Evolutionary conservation across 2,113 vertebrate species (phyloP).

Genomic region (Conger conger): DNA sequence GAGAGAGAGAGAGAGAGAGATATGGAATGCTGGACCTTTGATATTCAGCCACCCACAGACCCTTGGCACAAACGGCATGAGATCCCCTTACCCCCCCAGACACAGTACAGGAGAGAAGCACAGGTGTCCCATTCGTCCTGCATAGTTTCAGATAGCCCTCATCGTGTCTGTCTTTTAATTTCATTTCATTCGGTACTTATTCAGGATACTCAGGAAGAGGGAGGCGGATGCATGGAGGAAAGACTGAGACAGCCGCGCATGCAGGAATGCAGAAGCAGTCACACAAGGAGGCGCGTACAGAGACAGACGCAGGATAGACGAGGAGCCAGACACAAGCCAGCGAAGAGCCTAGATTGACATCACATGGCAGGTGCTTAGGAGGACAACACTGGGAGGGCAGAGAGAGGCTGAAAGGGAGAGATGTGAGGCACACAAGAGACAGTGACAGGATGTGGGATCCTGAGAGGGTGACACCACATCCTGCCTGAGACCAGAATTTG

Average conservation of each 20-base stretch:
- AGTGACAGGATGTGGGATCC: background rate
- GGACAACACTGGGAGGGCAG: background rate
- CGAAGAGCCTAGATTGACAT: background rate
- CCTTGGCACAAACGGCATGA: conserved; percentile 15
- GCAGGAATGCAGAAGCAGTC: background rate
- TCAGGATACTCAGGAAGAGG: background rate
- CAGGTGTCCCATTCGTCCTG: conserved; percentile 14
- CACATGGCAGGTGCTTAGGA: background rate
- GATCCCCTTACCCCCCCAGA: conserved; percentile 5
- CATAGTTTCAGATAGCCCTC: conserved; percentile 28
- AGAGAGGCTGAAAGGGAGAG: background rate
- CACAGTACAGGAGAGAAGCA: background rate
- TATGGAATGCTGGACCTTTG: conserved; percentile 22
- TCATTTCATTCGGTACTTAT: background rate
- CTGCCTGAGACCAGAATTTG: background rate
- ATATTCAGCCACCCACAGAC: conserved; percentile 14
- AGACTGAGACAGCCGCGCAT: background rate
- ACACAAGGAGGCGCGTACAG: background rate
- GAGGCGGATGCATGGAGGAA: background rate
- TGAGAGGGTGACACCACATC: background rate
- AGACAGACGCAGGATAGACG: background rate
- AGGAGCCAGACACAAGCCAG: background rate
- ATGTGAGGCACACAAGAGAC: background rate
- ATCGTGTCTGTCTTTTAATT: conserved; percentile 14
- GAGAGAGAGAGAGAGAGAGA: background rate